A percentile compares a stretch with the other conserved stretches of the same genome.
phyloP scores from a whole-genome alignment of 2,113 vertebrate genomes.

The Menura novaehollandiae region DNA sequence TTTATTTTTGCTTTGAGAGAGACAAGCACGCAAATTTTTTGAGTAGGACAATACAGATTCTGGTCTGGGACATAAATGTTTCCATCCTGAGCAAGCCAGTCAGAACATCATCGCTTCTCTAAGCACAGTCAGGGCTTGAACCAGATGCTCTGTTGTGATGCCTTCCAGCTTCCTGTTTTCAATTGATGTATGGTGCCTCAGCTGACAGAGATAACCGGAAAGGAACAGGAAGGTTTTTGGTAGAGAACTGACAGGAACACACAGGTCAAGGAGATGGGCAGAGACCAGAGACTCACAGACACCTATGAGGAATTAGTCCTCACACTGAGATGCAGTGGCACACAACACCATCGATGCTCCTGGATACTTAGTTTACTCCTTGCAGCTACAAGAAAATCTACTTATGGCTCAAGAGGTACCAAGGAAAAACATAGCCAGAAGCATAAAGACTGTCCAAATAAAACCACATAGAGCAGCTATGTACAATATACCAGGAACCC shows the following conservation, averaged over 20 bases:
- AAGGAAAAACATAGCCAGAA: neutral
- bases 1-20: neutral
- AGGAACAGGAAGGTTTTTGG: neutral
- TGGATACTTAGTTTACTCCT: neutral
- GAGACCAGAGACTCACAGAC: neutral
- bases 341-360: accelerated
- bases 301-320: neutral
- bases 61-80: neutral
- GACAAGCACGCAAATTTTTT: accelerated
- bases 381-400: neutral
- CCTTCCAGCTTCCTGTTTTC: neutral
- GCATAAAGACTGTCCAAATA: neutral
- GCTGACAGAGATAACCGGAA: neutral
- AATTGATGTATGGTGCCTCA: neutral
- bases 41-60: neutral
- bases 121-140: neutral
- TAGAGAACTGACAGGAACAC: neutral
- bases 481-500: neutral
- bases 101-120: neutral
- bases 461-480: neutral
- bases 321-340: accelerated
- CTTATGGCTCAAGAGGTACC: neutral
- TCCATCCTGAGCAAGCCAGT: neutral
- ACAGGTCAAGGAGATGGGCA: neutral
- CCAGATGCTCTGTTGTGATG: neutral